phyloP scores from a whole-genome alignment of 2,888 invertebrate genomes.

The Hartigia nigra region DNA sequence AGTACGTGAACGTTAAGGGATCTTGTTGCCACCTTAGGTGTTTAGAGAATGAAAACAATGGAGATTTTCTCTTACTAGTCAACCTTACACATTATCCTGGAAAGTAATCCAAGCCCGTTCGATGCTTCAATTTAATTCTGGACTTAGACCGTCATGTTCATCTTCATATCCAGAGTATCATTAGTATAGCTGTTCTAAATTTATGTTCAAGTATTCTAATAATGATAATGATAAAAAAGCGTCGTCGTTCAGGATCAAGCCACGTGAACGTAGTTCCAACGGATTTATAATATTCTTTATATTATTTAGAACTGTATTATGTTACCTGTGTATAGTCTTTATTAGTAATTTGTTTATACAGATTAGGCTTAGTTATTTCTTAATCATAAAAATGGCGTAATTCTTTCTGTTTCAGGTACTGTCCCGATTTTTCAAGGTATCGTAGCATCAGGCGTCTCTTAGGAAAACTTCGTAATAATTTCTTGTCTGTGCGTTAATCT shows the following conservation, averaged over 20 bases:
- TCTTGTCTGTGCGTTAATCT: neutral
- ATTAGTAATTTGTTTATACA: neutral
- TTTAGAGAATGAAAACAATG: neutral
- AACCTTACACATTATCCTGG: neutral
- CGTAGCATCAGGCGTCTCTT: conserved; percentile 11
- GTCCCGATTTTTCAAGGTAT: conserved; percentile 21
- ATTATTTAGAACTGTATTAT: neutral
- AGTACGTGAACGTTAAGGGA: neutral
- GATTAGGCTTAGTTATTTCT: neutral
- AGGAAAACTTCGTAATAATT: neutral
- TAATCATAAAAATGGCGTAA: neutral
- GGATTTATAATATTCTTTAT: neutral
- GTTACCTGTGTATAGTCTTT: neutral
- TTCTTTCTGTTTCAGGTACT: conserved; percentile 19
- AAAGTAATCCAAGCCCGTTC: neutral
- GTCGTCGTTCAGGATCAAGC: no score
- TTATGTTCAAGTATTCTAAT: neutral
- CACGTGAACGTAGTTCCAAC: neutral
- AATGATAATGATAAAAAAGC: neutral
- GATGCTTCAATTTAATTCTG: neutral
- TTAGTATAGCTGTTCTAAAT: no score
- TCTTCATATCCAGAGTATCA: neutral
- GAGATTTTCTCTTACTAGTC: neutral
- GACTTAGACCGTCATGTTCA: neutral
- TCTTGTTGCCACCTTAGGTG: neutral